phyloP scores from a whole-genome alignment of 2,797 vertebrate species.

The Arnoldichthys spilopterus region DNA sequence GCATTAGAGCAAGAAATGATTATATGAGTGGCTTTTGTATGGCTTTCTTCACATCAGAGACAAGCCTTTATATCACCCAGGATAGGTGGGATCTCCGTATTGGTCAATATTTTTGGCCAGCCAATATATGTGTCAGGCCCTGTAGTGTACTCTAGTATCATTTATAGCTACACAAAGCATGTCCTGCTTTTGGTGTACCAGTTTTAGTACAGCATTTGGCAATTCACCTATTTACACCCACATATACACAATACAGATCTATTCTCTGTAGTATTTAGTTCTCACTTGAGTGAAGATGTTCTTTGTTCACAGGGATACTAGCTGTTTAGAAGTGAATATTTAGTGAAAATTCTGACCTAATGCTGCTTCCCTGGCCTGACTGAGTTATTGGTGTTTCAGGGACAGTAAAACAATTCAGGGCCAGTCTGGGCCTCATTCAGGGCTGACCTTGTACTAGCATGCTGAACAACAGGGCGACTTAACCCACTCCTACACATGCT shows the following conservation, averaged over 20 bases:
- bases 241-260: background rate
- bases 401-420: background rate
- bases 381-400: background rate
- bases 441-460: slow-evolving; percentile 23
- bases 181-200: background rate
- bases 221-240: slow-evolving; percentile 1
- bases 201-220: slow-evolving; percentile 17
- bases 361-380: background rate
- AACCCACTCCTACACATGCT: slow-evolving; percentile 21
- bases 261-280: slow-evolving; percentile 13
- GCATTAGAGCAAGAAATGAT: background rate
- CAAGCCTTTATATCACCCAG: background rate
- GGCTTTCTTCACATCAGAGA: too few relatives aligned
- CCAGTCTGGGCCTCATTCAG: background rate
- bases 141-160: background rate
- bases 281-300: slow-evolving; percentile 2
- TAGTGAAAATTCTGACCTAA: background rate
- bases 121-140: background rate
- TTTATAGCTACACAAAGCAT: background rate
- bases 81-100: background rate
- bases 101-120: background rate
- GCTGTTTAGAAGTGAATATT: background rate
- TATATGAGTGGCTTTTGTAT: too few relatives aligned
- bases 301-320: background rate
- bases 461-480: background rate